These are phyloP conservation scores for Fundulus diaphanus DNA, from an alignment of 2,797 vertebrate species.

Conservation along the genomic window DNA sequence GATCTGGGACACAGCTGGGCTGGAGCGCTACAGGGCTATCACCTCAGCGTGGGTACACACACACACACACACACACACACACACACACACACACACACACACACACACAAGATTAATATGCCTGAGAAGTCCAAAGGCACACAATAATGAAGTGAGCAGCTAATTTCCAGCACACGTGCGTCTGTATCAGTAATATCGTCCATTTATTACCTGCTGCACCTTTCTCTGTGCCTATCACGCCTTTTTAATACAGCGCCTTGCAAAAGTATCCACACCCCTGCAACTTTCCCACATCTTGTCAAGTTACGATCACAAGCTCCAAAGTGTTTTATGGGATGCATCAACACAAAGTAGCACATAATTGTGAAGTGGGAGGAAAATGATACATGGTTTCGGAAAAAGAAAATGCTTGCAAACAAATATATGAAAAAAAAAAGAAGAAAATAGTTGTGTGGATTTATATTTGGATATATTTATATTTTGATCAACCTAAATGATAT, in stretches of 20 bases:
- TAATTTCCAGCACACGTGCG: constrained; percentile 1
- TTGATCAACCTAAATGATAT: background rate
- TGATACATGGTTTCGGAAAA: background rate
- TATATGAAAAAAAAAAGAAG: background rate
- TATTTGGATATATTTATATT: background rate
- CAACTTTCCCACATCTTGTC: background rate
- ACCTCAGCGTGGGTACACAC: constrained; percentile 92
- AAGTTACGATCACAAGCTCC: background rate
- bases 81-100: background rate
- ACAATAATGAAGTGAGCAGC: background rate
- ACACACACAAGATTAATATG: background rate
- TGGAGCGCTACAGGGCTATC: constrained; percentile 97
- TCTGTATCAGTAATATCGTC: background rate
- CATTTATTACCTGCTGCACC: background rate
- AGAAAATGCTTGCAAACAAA: background rate
- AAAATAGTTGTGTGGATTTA: background rate
- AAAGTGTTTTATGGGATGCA: background rate
- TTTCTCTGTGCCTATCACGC: constrained; percentile 5
- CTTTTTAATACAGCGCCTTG: background rate
- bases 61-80: constrained; percentile 23
- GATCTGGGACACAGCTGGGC: constrained; percentile 98
- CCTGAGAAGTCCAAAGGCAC: background rate
- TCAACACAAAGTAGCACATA: background rate
- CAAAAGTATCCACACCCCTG: background rate
- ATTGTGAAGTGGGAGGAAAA: background rate